Evolutionary conservation across 2,888 invertebrate genomes (phyloP).

Genomic region (Malthinus flaveolus): DNA sequence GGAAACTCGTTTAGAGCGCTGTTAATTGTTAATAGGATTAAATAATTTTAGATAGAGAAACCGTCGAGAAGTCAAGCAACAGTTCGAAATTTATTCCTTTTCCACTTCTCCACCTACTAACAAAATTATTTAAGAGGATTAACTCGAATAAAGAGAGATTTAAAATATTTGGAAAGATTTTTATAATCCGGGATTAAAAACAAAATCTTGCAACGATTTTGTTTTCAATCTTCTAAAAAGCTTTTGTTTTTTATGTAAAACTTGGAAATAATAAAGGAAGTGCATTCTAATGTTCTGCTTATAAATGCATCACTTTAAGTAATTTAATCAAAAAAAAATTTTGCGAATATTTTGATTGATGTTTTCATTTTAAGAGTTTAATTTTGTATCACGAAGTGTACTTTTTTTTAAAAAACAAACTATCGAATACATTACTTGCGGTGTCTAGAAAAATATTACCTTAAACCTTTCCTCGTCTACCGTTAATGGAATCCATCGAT

Average conservation of each 20-base stretch:
- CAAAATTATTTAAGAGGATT: conserved; percentile 19
- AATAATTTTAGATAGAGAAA: conserved; percentile 10
- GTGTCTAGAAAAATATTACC: conserved; percentile 37
- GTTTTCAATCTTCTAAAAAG: conserved; percentile 2
- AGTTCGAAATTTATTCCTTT: conserved; percentile 4
- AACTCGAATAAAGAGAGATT: conserved; percentile 2
- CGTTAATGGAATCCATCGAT: conserved; percentile 43
- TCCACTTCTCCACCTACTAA: conserved; percentile 3
- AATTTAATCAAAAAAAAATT: too few species aligned
- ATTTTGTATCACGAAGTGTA: too few species aligned
- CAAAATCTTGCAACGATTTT: neutral
- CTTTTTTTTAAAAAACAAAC: neutral
- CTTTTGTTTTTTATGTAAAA: neutral
- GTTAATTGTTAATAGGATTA: conserved; percentile 21
- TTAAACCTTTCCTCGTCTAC: conserved; percentile 36
- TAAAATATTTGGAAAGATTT: conserved; percentile 7
- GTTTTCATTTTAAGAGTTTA: too few species aligned
- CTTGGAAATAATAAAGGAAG: conserved; percentile 4
- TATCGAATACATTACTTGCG: conserved; percentile 36
- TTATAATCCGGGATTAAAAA: conserved; percentile 9
- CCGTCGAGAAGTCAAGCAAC: conserved; percentile 12
- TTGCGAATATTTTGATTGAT: too few species aligned
- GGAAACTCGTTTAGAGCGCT: conserved; percentile 12
- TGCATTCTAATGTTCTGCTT: neutral
- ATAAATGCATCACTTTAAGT: neutral